phyloP scores from a whole-genome alignment of 2,888 invertebrate genomes.

The Unio pictorum region DNA sequence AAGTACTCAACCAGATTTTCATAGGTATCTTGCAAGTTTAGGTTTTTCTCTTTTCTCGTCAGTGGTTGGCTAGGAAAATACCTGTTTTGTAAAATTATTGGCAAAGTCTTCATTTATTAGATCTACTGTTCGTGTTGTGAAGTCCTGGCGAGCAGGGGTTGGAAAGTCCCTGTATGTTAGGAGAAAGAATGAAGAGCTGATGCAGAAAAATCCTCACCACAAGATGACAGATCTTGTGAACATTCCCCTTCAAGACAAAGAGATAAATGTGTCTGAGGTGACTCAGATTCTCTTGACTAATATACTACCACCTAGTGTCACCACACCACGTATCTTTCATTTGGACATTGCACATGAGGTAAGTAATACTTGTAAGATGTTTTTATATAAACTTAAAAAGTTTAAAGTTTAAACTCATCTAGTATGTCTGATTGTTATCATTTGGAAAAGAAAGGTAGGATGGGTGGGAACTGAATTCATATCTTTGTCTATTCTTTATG shows the following conservation, averaged over 20 bases:
- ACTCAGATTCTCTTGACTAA: conserved; percentile 28
- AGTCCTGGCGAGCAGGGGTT: conserved; percentile 55
- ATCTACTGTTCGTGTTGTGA: conserved; percentile 49
- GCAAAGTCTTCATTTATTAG: conserved; percentile 19
- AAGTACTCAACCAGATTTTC: no score
- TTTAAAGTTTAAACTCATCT: no score
- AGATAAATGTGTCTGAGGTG: conserved; percentile 30
- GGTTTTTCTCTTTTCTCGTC: no score
- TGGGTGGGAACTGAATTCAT: no score
- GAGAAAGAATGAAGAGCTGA: conserved; percentile 36
- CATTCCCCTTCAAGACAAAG: conserved; percentile 43
- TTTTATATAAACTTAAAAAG: no score
- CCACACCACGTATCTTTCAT: conserved; percentile 47
- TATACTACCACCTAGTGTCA: conserved; percentile 24
- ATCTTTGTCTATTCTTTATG: no score
- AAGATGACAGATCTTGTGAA: conserved; percentile 15
- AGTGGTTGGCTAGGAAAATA: no score
- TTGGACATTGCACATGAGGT: conserved; percentile 58
- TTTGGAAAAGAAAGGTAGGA: no score
- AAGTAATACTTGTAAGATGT: not conserved
- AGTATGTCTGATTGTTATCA: no score
- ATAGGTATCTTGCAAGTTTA: no score
- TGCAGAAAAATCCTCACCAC: not conserved
- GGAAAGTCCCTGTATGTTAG: conserved; percentile 54
- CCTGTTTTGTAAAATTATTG: no score